phyloP scores from a whole-genome alignment of 2,113 vertebrate genomes.

The Nycticorax nycticorax region DNA sequence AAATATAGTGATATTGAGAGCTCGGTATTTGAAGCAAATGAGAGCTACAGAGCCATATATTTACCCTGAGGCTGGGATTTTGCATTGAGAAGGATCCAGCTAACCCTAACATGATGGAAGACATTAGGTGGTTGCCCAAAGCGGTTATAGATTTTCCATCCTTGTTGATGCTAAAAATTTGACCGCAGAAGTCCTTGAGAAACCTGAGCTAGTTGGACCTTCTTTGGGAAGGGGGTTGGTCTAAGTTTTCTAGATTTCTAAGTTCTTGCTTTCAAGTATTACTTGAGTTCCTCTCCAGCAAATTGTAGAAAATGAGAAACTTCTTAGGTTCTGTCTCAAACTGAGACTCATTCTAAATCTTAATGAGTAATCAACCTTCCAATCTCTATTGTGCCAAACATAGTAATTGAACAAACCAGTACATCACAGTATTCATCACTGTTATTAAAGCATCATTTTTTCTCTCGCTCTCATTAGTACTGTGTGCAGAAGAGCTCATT shows the following conservation, averaged over 20 bases:
- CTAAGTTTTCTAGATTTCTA: background rate
- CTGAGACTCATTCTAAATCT: background rate
- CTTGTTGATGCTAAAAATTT: background rate
- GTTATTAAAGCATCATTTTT: background rate
- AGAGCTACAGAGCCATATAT: conserved; percentile 7
- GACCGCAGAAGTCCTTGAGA: background rate
- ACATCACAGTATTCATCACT: background rate
- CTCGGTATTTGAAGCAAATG: background rate
- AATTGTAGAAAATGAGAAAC: background rate
- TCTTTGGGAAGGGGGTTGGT: background rate
- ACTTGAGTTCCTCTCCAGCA: background rate
- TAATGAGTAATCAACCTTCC: background rate
- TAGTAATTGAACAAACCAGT: background rate
- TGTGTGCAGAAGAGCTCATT: background rate
- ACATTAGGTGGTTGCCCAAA: background rate
- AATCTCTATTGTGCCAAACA: background rate
- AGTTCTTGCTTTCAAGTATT: background rate
- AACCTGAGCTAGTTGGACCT: background rate
- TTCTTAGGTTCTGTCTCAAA: background rate
- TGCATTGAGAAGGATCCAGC: background rate
- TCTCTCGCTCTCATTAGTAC: background rate
- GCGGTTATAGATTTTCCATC: background rate
- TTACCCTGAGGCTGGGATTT: conserved; percentile 72
- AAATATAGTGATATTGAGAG: background rate
- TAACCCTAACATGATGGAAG: background rate